A percentile compares a stretch with the other conserved stretches of the same genome.
Conservation (phyloP, 1,140 invertebrate genomes). For the Metopolophium dirhodum region DNA sequence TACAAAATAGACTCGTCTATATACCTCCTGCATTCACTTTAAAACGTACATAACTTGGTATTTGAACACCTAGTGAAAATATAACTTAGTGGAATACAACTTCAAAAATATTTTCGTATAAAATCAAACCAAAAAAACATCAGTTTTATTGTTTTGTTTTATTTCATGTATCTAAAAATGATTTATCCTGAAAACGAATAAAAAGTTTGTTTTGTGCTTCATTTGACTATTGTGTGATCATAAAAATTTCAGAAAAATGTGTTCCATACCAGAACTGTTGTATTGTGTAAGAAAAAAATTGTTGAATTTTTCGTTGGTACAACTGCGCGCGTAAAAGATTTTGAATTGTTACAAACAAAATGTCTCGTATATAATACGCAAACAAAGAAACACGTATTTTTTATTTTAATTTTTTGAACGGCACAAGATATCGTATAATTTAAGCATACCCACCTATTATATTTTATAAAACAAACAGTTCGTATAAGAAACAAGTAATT, state of each 20-base stretch:
- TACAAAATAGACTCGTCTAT: not conserved
- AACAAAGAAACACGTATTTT: not conserved
- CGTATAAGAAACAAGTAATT: not conserved
- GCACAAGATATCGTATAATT: not conserved
- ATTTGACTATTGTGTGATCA: not conserved
- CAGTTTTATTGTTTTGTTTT: too few species aligned
- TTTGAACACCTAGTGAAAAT: not conserved
- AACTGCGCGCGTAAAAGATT: not conserved
- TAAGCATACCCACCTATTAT: not conserved
- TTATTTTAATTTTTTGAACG: not conserved
- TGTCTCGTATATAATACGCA: not conserved
- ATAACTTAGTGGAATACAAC: too few species aligned
- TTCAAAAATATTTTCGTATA: too few species aligned
- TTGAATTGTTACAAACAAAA: not conserved
- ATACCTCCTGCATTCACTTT: not conserved
- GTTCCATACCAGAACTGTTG: not conserved
- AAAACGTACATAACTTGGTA: not conserved
- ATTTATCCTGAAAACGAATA: too few species aligned
- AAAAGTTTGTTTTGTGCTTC: too few species aligned
- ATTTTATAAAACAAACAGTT: not conserved
- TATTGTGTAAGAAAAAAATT: not conserved
- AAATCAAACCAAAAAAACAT: too few species aligned
- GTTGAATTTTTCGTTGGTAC: not conserved
- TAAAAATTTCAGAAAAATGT: not conserved
- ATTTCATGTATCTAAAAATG: too few species aligned